Evolutionary conservation across 2,888 invertebrate species (phyloP), one percentile per base, ranked within the genome.

Genomic region (Drosophila meridionalis): DNA sequence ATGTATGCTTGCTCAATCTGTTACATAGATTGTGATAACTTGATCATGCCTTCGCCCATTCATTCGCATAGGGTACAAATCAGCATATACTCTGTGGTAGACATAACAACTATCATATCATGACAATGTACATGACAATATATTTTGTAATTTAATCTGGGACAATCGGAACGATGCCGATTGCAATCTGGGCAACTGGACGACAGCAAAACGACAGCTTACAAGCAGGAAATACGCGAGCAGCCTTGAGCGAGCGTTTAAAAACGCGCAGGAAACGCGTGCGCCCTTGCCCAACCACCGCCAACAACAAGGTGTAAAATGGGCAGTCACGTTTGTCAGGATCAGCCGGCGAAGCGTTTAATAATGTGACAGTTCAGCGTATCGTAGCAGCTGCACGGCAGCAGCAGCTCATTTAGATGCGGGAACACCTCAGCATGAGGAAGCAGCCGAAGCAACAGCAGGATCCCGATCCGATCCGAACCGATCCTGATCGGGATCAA

Each of bases 81-180:
- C 26, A 47, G 38, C 30, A 40, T 7, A 38, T 32, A 47, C 43
- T 62, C 52, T 26, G 20, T 43, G 7, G 36, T 28, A 20, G 59
- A 53, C 69, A 69, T 42, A 69, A 56, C 68, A 67, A 56, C 56
- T 50, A 56, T 72, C 65, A 56, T 64, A 70, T 64, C 42, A 68
- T 78, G 85, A 74, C 86, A 86, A 48, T 58, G 43, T 62, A 90
- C 89, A 90, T 81, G 87, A 82, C 87, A 87, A 76, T 75, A 76
- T 84, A 80, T 81, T 76, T 73, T 89, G 90, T 89, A 89, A 89
- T 80, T 87, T 78, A 84, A 90, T 81, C 82, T 83, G 70, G 73
- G 50, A 69, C 81, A 78, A 63, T 63, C 56, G 42, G 34, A 52
- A 53, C 65, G 60, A 52, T 63, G 50, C 61, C 26, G 67, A 74